These are phyloP conservation scores for Melanotaenia duboulayi DNA, from an alignment of 2,113 vertebrate genomes.

Conservation along the genomic window DNA sequence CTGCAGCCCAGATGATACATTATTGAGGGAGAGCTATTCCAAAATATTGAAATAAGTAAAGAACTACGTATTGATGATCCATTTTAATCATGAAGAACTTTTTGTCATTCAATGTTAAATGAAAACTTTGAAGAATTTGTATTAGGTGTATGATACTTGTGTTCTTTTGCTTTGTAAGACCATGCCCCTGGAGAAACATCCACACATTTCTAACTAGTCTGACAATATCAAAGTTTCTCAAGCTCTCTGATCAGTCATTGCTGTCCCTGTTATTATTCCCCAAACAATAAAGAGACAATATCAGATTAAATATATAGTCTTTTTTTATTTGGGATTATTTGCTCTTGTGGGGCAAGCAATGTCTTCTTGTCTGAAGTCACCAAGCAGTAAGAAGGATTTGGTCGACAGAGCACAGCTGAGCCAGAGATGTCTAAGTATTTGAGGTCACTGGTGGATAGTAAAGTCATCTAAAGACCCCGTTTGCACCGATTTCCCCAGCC, in stretches of 20 bases:
- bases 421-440: slow-evolving; percentile 68
- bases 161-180: slow-evolving; percentile 49
- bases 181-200: slow-evolving; percentile 59
- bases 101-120: slow-evolving; percentile 24
- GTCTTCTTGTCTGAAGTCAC: slow-evolving; percentile 74
- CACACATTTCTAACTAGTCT: slow-evolving; percentile 52
- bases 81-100: background rate
- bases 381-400: slow-evolving; percentile 76
- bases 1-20: background rate
- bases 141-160: slow-evolving; percentile 29
- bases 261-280: slow-evolving; percentile 75
- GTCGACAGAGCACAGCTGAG: slow-evolving; percentile 75
- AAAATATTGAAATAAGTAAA: background rate
- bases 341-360: slow-evolving; percentile 71
- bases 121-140: slow-evolving; percentile 34
- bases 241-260: slow-evolving; percentile 73
- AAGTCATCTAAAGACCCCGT: slow-evolving; percentile 79
- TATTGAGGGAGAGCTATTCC: background rate
- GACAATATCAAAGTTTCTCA: slow-evolving; percentile 70
- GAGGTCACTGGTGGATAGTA: slow-evolving; percentile 81
- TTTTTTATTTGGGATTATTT: slow-evolving; percentile 68
- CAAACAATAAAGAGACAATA: slow-evolving; percentile 75
- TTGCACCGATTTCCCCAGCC: slow-evolving; percentile 68
- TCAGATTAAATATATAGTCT: slow-evolving; percentile 81
- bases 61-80: background rate